Evolutionary conservation across 2,113 vertebrate species (phyloP).

Genomic region (Tachuris rubrigastra): DNA sequence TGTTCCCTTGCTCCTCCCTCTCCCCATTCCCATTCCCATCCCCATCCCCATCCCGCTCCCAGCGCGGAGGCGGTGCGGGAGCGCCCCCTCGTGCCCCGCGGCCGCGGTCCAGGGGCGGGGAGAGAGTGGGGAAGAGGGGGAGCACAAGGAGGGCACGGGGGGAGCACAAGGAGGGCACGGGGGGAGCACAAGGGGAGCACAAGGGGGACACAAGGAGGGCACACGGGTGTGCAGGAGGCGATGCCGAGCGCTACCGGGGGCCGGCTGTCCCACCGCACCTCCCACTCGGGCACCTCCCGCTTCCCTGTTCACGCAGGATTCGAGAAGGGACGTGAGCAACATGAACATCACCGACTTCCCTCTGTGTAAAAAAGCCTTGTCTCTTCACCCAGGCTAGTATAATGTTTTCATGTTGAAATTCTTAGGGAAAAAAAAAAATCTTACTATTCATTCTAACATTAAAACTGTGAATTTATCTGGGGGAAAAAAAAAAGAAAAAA

Average conservation of each 20-base stretch:
- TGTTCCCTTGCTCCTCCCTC: too few relatives aligned
- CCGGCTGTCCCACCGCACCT: background rate
- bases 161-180: background rate
- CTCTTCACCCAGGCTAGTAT: accelerated
- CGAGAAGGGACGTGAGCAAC: background rate
- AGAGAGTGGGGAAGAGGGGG: too few relatives aligned
- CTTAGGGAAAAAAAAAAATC: too few relatives aligned
- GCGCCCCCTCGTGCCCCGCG: background rate
- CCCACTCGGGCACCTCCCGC: too few relatives aligned
- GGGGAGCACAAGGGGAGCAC: background rate
- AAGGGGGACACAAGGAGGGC: too few relatives aligned
- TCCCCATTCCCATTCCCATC: background rate
- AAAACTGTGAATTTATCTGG: background rate
- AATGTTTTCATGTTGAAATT: background rate
- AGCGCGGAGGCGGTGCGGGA: too few relatives aligned
- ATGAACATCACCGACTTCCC: accelerated
- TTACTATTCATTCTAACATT: too few relatives aligned
- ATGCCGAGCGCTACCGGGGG: accelerated
- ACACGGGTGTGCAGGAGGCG: background rate
- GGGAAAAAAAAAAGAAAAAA: too few relatives aligned
- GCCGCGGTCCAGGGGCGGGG: background rate
- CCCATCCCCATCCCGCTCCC: too few relatives aligned
- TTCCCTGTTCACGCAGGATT: too few relatives aligned
- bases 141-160: too few relatives aligned
- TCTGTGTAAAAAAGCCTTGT: accelerated